phyloP scores from a whole-genome alignment of 1,140 invertebrate genomes.

The Leptinotarsa lineolata region DNA sequence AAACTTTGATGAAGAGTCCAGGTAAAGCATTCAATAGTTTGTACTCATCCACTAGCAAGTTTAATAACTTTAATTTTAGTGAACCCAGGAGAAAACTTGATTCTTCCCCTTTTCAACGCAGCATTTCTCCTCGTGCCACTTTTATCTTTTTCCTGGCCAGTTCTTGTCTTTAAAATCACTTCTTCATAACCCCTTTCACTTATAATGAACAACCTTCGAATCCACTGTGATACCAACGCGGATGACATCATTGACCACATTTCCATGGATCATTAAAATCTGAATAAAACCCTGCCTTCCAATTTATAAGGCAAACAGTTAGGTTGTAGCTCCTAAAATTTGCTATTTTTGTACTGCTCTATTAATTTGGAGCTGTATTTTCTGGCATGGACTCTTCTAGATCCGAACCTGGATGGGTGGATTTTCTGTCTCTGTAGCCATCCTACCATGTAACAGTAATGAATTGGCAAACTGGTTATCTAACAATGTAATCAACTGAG shows the following conservation, averaged over 20 bases:
- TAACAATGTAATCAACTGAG: not conserved
- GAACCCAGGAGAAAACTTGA: not conserved
- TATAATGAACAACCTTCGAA: not conserved
- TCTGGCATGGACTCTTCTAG: not conserved
- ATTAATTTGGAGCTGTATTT: not conserved
- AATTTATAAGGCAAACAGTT: not conserved
- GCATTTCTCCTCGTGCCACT: not conserved
- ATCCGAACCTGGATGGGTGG: not conserved
- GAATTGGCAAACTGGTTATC: not conserved
- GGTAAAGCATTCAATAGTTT: no score
- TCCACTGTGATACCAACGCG: not conserved
- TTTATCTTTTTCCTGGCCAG: not conserved
- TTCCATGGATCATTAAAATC: not conserved
- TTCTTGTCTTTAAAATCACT: not conserved
- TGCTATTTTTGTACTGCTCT: not conserved
- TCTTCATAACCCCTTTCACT: not conserved
- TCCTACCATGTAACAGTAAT: not conserved
- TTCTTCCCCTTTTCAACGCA: not conserved
- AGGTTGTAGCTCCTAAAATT: not conserved
- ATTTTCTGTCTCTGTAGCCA: not conserved
- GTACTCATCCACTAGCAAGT: no score
- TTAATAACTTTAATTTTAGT: no score
- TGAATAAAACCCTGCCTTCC: not conserved
- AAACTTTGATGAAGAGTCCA: no score
- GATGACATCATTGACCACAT: not conserved